These are phyloP conservation scores for Boloria selene DNA, from an alignment of 2,888 invertebrate genomes.

Conservation along the genomic window DNA sequence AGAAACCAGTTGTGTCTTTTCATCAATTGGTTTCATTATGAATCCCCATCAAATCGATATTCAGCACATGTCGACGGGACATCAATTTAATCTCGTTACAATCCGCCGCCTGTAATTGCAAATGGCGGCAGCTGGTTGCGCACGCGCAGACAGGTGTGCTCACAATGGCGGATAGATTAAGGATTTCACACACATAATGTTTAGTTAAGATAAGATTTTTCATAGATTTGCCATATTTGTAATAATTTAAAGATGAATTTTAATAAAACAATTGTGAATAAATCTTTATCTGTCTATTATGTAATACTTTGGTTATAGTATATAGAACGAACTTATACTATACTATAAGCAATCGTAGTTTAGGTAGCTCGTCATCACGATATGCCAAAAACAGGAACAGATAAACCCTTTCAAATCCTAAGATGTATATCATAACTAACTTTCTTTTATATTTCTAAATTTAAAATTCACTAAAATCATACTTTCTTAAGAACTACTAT, in stretches of 20 bases:
- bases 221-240: neutral
- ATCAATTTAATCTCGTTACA: conserved; percentile 37
- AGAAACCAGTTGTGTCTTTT: conserved; percentile 6
- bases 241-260: neutral
- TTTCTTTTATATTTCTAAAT: too few relatives aligned
- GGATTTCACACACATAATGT: conserved; percentile 16
- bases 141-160: conserved; percentile 49
- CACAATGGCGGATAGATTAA: conserved; percentile 24
- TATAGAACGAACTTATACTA: too few relatives aligned
- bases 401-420: too few relatives aligned
- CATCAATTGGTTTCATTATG: conserved; percentile 17
- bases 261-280: too few relatives aligned
- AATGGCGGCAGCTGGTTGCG: conserved; percentile 42
- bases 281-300: too few relatives aligned
- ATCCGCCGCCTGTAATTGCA: conserved; percentile 35
- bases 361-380: too few relatives aligned
- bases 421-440: too few relatives aligned
- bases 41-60: conserved; percentile 26
- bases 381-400: too few relatives aligned
- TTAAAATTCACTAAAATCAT: too few relatives aligned
- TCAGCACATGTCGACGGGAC: conserved; percentile 30
- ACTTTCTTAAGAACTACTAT: too few relatives aligned
- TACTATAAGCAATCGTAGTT: too few relatives aligned
- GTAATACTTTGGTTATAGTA: too few relatives aligned
- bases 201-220: conserved; percentile 10